phyloP scores from a whole-genome alignment of 2,113 vertebrate genomes.

The Zosterops hypoxanthus region DNA sequence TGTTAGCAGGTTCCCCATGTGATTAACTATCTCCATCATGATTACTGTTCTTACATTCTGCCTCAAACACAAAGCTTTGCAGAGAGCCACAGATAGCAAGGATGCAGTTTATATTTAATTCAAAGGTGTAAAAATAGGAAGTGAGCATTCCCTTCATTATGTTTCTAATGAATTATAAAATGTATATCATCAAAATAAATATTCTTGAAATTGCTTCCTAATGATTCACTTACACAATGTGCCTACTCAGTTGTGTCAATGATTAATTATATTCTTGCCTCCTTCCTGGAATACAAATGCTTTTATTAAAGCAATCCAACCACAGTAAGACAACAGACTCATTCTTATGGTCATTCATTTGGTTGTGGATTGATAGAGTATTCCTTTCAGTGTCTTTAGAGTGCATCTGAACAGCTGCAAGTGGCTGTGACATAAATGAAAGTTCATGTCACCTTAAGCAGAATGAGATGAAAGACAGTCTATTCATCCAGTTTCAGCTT shows the following conservation, averaged over 20 bases:
- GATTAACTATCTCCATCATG: background rate
- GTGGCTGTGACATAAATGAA: slow-evolving; percentile 37
- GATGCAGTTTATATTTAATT: slow-evolving; percentile 35
- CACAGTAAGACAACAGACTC: slow-evolving; percentile 49
- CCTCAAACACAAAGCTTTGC: background rate
- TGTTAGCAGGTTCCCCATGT: background rate
- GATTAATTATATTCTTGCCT: slow-evolving; percentile 71
- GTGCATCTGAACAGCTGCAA: slow-evolving; percentile 58
- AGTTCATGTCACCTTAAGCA: slow-evolving; percentile 49
- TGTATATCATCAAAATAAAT: slow-evolving; percentile 59
- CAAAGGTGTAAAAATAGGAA: slow-evolving; percentile 46
- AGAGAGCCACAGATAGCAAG: background rate
- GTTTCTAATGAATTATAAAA: slow-evolving; percentile 61
- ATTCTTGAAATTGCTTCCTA: slow-evolving; percentile 59
- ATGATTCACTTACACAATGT: slow-evolving; percentile 54
- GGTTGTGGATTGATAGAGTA: slow-evolving; percentile 38
- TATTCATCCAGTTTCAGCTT: slow-evolving; percentile 36
- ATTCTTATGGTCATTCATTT: slow-evolving; percentile 40
- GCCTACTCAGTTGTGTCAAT: slow-evolving; percentile 66
- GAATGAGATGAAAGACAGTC: slow-evolving; percentile 28
- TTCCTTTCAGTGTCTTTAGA: slow-evolving; percentile 29
- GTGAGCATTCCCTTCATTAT: slow-evolving; percentile 49
- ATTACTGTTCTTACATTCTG: background rate
- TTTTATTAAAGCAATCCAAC: slow-evolving; percentile 40
- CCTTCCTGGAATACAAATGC: slow-evolving; percentile 66